phyloP scores from a whole-genome alignment of 2,888 invertebrate genomes.

The Rotaria sp. region DNA sequence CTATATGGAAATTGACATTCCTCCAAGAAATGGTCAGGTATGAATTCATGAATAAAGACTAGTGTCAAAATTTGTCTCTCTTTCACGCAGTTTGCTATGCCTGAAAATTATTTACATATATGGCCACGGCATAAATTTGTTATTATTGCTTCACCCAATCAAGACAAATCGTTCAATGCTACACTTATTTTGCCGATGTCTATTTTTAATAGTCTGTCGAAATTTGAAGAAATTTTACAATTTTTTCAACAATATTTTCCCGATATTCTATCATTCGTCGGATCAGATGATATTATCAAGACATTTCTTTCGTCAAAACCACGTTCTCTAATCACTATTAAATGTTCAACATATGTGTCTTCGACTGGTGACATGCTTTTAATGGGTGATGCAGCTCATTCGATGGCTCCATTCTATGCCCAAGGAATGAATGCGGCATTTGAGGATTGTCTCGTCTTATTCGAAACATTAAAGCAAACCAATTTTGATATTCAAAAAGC shows the following conservation, averaged over 20 bases:
- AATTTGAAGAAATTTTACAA: conserved; percentile 61
- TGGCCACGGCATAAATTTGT: conserved; percentile 92
- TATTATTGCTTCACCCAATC: conserved; percentile 93
- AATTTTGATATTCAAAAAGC: background rate
- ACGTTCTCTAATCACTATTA: conserved; percentile 75
- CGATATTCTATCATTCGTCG: conserved; percentile 75
- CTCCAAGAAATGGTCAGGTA: conserved; percentile 60
- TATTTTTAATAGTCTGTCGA: conserved; percentile 65
- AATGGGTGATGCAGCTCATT: conserved; percentile 93
- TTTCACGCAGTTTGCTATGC: conserved; percentile 69
- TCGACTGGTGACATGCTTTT: conserved; percentile 66
- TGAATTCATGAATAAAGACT: conserved; percentile 55
- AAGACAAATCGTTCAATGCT: conserved; percentile 81
- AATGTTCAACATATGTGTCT: conserved; percentile 80
- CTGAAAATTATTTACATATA: conserved; percentile 79
- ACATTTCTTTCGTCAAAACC: conserved; percentile 71
- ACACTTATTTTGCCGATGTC: conserved; percentile 89
- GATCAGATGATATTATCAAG: conserved; percentile 63
- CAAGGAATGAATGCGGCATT: conserved; percentile 83
- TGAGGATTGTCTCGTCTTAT: background rate
- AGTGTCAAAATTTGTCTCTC: conserved; percentile 38
- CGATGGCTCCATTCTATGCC: conserved; percentile 96
- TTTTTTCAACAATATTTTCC: conserved; percentile 79
- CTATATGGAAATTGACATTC: conserved; percentile 82
- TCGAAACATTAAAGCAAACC: background rate